These are phyloP conservation scores for Eretmochelys imbricata DNA, from an alignment of 2,113 vertebrate species.

Conservation along the genomic window DNA sequence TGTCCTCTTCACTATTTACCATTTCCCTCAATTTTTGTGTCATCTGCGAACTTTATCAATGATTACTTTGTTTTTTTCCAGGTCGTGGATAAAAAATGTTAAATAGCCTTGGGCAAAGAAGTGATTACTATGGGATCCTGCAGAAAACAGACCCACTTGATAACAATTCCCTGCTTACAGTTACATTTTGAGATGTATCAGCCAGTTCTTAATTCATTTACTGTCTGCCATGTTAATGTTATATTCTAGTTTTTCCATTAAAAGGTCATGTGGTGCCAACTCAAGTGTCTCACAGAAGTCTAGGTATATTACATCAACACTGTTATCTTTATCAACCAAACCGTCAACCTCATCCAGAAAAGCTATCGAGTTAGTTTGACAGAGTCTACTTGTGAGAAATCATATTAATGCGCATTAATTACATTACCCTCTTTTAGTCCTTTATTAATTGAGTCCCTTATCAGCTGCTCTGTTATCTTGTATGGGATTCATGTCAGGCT, in stretches of 20 bases:
- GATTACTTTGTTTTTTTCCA: not conserved
- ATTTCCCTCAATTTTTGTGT: not conserved
- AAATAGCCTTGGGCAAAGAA: not conserved
- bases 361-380: not conserved
- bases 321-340: not conserved
- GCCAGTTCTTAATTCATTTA: not conserved
- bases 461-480: not conserved
- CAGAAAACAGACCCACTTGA: not conserved
- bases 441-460: not conserved
- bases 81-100: not conserved
- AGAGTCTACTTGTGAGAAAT: not conserved
- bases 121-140: not conserved
- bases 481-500: not conserved
- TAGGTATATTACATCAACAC: not conserved
- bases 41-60: not conserved
- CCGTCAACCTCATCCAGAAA: not conserved
- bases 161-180: not conserved
- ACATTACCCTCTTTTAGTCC: not conserved
- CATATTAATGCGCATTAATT: not conserved
- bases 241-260: not conserved
- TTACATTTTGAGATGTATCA: not conserved
- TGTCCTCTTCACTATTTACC: not conserved
- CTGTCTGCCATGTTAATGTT: not conserved
- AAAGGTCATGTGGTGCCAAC: not conserved
- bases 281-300: not conserved